These are phyloP conservation scores for Zootoca vivipara DNA, from an alignment of 2,113 vertebrate species.

Conservation along the genomic window DNA sequence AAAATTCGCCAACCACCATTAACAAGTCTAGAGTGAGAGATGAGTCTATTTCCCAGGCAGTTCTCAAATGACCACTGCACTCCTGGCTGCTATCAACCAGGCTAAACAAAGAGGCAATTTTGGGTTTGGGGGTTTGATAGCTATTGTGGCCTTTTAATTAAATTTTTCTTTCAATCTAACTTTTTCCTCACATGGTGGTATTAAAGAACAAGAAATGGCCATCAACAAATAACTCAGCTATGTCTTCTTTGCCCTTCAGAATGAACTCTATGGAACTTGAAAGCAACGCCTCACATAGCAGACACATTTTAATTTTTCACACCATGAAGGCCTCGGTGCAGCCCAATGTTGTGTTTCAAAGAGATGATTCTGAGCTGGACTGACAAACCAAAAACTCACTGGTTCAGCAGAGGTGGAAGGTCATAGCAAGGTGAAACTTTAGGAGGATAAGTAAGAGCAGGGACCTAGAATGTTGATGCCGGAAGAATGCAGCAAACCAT, in stretches of 20 bases:
- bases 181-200: neutral
- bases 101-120: neutral
- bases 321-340: neutral
- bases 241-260: conserved; percentile 9
- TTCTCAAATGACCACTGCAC: neutral
- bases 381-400: neutral
- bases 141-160: neutral
- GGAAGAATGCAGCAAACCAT: neutral
- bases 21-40: neutral
- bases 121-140: neutral
- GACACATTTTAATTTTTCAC: conserved; percentile 34
- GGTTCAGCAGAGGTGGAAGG: neutral
- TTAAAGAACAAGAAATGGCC: neutral
- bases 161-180: neutral
- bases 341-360: conserved; percentile 7
- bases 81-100: neutral
- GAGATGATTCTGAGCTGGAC: conserved; percentile 17
- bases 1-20: neutral
- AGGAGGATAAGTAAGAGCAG: neutral
- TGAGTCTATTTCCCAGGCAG: neutral
- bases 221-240: neutral
- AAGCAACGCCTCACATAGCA: conserved; percentile 23
- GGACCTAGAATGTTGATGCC: neutral
- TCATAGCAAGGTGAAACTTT: neutral
- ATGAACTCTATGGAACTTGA: neutral